Evolutionary conservation across 1,140 invertebrate species (phyloP).

Genomic region (Papilio machaon): DNA sequence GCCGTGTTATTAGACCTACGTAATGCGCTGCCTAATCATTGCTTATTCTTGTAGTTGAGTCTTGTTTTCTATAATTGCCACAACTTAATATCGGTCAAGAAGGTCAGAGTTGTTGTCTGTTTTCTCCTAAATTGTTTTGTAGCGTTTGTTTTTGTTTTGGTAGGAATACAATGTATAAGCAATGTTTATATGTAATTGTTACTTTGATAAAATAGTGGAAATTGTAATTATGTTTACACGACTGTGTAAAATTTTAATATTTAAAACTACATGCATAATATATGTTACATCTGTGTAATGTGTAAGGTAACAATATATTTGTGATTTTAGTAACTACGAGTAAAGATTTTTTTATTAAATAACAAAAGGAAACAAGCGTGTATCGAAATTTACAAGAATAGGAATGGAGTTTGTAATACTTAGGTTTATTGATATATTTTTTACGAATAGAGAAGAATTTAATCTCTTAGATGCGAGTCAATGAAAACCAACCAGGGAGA

Average conservation of each 20-base stretch:
- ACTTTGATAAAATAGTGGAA: neutral
- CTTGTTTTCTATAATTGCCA: constrained; percentile 23
- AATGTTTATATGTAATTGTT: neutral
- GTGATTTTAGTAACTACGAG: no score
- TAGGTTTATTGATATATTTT: no score
- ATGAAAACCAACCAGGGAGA: neutral
- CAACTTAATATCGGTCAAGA: constrained; percentile 24
- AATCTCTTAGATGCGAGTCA: neutral
- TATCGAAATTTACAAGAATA: no score
- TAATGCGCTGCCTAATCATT: constrained; percentile 22
- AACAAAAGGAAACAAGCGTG: no score
- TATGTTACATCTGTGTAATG: no score
- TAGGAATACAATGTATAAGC: neutral
- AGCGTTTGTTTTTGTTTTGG: neutral
- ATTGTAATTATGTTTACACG: neutral
- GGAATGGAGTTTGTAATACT: no score
- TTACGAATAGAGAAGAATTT: neutral
- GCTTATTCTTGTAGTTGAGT: neutral
- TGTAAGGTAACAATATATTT: no score
- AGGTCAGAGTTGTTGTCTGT: constrained; percentile 8
- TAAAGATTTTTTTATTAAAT: no score
- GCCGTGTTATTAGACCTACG: constrained; percentile 47
- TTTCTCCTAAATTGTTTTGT: constrained; percentile 16
- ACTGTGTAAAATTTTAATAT: neutral
- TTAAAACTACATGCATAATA: no score